Base-by-base conservation (phyloP, 2,113 vertebrate genomes). In the Puntigrus tetrazona region DNA sequence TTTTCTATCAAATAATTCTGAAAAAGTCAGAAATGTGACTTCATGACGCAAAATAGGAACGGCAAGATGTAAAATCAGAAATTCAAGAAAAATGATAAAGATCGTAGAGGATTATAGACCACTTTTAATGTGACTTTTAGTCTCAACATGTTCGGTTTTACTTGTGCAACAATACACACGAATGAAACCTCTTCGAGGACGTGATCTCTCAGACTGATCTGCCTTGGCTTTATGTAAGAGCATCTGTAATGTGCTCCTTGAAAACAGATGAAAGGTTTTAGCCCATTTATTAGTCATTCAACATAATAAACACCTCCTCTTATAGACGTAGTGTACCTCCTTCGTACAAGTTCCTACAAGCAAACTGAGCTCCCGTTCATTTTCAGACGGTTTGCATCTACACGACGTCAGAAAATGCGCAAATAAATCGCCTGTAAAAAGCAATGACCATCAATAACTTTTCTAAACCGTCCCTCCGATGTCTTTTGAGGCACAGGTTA, bases 181-280 rank as follows among this genome's bases (percentile, higher is more conserved):
- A 18, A 59, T 25, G 25, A 78, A 52, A 77, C 73, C 2, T 52
- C 29, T 67, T 67, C 8, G 20, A 20, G 4, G 47, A 50, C 16
- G 47, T 18, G 47, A 50, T 18, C 47, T 50, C 16, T 1, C 47
- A 20, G 7, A 43, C n/a, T 61, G 11, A 18, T 43, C 1, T n/a
- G 20, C 20, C 77, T 27, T 61, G n/a, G 7, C 34, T 57, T 34
- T n/a, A 18, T 5, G 74, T n/a, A 20, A 52, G 41, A 57, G 22
- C 52, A 0, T 50, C 14, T 41, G 14, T 78, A 41, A 78, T 43
- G 8, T 78, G 55, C 75, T 29, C 0, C 55, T 78, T 78, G 76
- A 78, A 59, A 27, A 41, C 52, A 61, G 22, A 59, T 78, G 13
- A 78, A 78, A 78, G 76, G n/a, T 41, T 78, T 41, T 27, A 59